Base-by-base conservation (phyloP, 2,888 invertebrate species). In the Ferrisia virgata region DNA sequence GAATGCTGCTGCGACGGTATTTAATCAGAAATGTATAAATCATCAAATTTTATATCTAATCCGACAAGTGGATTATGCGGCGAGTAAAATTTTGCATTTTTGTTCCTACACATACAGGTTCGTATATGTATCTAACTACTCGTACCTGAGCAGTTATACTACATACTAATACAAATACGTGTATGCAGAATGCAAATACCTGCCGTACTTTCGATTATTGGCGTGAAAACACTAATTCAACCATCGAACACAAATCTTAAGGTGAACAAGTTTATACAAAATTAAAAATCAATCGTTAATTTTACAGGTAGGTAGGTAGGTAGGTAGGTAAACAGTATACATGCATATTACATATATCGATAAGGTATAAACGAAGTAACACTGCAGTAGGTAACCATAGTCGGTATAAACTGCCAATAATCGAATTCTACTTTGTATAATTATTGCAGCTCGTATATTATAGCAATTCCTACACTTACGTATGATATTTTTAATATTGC, bases 221-320 rank as follows among this genome's bases (percentile, higher is more conserved):
- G 28, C 28, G 18, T 25, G 25, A 64, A 64, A 64, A 31, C 28
- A 13, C 11, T 28, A 64, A 28, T 64, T 64, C 64, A 64, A 64
- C 64, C 28, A 64, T 31, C 64, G 64, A 64, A 64, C 28, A 18
- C 58, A 1, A 64, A 28, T 15, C 6, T 18, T 58, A 64, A 64
- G 64, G 64, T 64, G 64, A 64, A 64, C 64, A 28, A 64, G 28
- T 64, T 64, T 28, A 64, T 28, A 6, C 64, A 64, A 28, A 64
- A 64, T 64, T 64, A 13, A 64, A 64, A 64, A 64, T 64, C 64
- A 64, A 64, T 64, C 64, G 64, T 28, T 58, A 58, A 58, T 58
- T 64, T 28, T 9, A 28, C 64, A 28, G 5, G 64, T 64, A 64
- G 53, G 53, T 22, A 53, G n/a, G n/a, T 47, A 13, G 5, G 47